Evolutionary conservation across 2,797 vertebrate species (phyloP).

Genomic region (Moxostoma hubbsi): DNA sequence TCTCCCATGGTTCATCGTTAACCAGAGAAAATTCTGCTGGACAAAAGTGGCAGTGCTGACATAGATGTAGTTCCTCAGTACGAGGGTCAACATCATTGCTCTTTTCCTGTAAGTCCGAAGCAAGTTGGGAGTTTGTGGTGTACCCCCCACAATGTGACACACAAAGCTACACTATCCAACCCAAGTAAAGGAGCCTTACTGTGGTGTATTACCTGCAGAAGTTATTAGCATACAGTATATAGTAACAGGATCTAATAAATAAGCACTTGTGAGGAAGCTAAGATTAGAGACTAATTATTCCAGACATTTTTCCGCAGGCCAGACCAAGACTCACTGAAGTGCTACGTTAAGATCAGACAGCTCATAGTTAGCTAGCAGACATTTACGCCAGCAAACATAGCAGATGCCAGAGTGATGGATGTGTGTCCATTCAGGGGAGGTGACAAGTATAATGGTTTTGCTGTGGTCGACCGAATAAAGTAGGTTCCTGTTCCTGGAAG

Average conservation of each 20-base stretch:
- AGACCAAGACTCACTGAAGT: conserved; percentile 20
- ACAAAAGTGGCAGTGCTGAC: conserved; percentile 77
- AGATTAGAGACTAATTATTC: conserved; percentile 52
- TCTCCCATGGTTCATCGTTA: conserved; percentile 86
- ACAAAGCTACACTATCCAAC: conserved; percentile 35
- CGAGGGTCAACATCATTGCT: conserved; percentile 85
- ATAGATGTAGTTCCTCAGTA: conserved; percentile 84
- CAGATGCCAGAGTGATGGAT: conserved; percentile 68
- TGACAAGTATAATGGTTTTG: conserved; percentile 83
- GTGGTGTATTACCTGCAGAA: conserved; percentile 35
- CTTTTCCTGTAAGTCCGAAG: conserved; percentile 73
- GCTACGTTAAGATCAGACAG: conserved; percentile 36
- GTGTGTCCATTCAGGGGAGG: conserved; percentile 76
- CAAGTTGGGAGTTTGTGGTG: conserved; percentile 68
- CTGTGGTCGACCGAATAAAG: conserved; percentile 82
- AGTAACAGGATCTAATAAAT: conserved; percentile 29
- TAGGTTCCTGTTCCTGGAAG: conserved; percentile 83
- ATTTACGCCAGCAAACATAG: conserved; percentile 49
- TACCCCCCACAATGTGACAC: conserved; percentile 57
- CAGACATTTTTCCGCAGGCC: conserved; percentile 32
- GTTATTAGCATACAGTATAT: conserved; percentile 46
- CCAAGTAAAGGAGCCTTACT: neutral
- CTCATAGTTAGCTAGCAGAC: conserved; percentile 34
- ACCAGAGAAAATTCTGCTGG: conserved; percentile 79
- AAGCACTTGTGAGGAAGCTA: conserved; percentile 43